Base-by-base conservation (phyloP, 2,797 vertebrate species). In the Karalla daura region DNA sequence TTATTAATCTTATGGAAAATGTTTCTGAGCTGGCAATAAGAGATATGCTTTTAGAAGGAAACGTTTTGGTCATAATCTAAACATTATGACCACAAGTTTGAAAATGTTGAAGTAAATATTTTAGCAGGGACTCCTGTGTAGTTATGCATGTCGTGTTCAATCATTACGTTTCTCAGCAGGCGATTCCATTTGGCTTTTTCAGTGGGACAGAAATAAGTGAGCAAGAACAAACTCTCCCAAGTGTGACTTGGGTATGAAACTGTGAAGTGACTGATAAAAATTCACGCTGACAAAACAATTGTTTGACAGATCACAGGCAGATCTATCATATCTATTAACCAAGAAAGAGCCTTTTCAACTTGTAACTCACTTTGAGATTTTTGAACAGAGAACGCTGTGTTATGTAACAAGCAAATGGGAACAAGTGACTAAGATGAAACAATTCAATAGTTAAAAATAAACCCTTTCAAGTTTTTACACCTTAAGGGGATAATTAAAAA, bases 121-220 rank as follows among this genome's bases (percentile, higher is more conserved):
- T 81, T 28, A 67, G 52, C 18, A 61, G 67, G 12, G 25, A 65
- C 52, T 53, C 54, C 47, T 68, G 70, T 68, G 78, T 20, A 52
- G 69, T 49, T 5, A 5, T 0, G 30, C 15, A 70, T 83, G 76
- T 85, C 78, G 74, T 82, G 70, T 83, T 74, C 7, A 4, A 78
- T 83, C 67, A 46, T 25, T 39, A 7, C 44, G 41, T 52, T 68
- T 7, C 0, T 60, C 18, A 27, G 78, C 51, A 63, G 36, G 37
- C 75, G 64, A 71, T 62, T 72, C 40, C 53, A 56, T 69, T 28
- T 7, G 23, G 35, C 43, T 66, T 71, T 64, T 78, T 75, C 65
- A 56, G 53, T 64, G 68, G 60, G 80, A 41, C 52, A 64, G 52
- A 74, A 78, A 53, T 37, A 44, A 36, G 6, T 70, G 59, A 60